Percentiles rank a stretch among this genome's conserved stretches.
Conservation (phyloP, 1,140 invertebrate species). For the Pseudoatta argentina region DNA sequence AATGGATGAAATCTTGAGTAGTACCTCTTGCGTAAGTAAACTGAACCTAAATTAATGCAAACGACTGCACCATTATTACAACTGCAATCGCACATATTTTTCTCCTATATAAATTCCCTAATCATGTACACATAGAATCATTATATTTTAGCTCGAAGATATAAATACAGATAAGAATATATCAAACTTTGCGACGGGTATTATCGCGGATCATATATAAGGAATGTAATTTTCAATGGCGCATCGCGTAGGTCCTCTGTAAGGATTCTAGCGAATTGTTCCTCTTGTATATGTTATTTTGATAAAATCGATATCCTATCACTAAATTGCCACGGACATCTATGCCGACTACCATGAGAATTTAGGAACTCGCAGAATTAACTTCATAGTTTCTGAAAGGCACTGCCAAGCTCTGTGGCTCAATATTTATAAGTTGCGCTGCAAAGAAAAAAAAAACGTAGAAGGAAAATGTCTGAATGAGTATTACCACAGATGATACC, state of each 20-base stretch:
- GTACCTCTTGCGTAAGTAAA: slow-evolving; percentile 84
- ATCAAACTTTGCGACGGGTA: slow-evolving; percentile 81
- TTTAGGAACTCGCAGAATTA: slow-evolving; percentile 63
- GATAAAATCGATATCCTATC: slow-evolving; percentile 58
- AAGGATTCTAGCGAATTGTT: slow-evolving; percentile 61
- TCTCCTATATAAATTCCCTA: slow-evolving; percentile 42
- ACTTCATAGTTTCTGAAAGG: slow-evolving; percentile 75
- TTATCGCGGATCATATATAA: slow-evolving; percentile 79
- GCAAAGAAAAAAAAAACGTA: slow-evolving; percentile 75
- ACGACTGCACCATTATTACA: not conserved
- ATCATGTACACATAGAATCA: slow-evolving; percentile 51
- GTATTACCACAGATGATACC: slow-evolving; percentile 59
- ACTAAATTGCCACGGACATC: slow-evolving; percentile 49
- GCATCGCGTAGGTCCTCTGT: slow-evolving; percentile 50
- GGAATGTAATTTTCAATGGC: slow-evolving; percentile 76
- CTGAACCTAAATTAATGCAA: slow-evolving; percentile 35
- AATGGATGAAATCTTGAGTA: slow-evolving; percentile 83
- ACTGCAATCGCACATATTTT: slow-evolving; percentile 33
- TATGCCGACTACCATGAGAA: slow-evolving; percentile 50
- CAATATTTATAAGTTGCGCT: slow-evolving; percentile 82
- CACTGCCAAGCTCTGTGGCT: slow-evolving; percentile 84
- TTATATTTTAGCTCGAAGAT: slow-evolving; percentile 83
- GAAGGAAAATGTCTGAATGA: slow-evolving; percentile 73
- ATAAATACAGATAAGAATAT: slow-evolving; percentile 81
- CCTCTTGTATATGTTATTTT: slow-evolving; percentile 54